A percentile compares a stretch with the other conserved stretches of the same genome.
Conservation (phyloP, 2,797 vertebrate genomes). For the Tangara arthus region DNA sequence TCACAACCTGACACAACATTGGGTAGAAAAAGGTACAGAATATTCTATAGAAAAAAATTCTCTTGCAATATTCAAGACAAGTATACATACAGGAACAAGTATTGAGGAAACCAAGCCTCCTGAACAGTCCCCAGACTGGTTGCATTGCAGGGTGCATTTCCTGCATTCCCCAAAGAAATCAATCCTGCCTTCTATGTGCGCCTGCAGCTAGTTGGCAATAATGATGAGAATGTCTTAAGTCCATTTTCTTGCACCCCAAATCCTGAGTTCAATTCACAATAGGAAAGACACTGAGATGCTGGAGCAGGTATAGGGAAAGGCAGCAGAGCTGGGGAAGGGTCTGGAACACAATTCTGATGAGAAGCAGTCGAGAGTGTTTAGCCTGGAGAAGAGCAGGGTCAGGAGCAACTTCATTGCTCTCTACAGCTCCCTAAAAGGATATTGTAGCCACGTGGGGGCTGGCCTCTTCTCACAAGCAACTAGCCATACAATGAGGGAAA, state of each 20-base stretch:
- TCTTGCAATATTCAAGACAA: neutral
- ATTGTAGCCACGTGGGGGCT: neutral
- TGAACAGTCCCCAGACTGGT: neutral
- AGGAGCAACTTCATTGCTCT: rapidly evolving
- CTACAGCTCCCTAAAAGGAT: too few relatives aligned
- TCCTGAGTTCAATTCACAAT: rapidly evolving
- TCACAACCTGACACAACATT: neutral
- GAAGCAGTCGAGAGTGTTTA: neutral
- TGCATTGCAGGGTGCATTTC: neutral
- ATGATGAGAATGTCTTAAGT: neutral
- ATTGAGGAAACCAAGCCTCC: neutral
- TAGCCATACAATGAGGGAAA: neutral
- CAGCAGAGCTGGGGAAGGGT: neutral
- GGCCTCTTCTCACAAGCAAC: neutral
- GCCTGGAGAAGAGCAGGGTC: neutral
- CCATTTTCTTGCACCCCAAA: neutral
- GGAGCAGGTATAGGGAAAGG: neutral
- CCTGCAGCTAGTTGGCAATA: neutral
- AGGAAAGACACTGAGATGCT: neutral
- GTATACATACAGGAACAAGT: neutral
- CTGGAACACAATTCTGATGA: neutral
- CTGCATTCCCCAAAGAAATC: neutral
- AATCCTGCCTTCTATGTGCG: too few relatives aligned
- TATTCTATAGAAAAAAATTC: neutral
- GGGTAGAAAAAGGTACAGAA: neutral